phyloP scores from a whole-genome alignment of 2,888 invertebrate species.

The Gibbula magus region DNA sequence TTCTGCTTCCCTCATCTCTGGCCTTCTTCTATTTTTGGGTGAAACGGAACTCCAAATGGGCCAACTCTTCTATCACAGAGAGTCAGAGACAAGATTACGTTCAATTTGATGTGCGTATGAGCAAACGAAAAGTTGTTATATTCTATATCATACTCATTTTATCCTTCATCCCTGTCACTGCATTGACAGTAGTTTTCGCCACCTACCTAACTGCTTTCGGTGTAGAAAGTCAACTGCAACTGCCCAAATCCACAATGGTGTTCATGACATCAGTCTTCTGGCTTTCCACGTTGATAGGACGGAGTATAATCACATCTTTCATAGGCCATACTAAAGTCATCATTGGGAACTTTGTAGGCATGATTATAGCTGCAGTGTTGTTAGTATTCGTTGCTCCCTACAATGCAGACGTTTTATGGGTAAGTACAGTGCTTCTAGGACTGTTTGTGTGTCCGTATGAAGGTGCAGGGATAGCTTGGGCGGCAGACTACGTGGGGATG shows the following conservation, averaged over 20 bases:
- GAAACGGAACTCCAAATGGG: background rate
- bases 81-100: background rate
- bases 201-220: conserved; percentile 24
- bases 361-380: background rate
- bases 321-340: conserved; percentile 2
- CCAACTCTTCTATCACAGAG: background rate
- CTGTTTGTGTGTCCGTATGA: background rate
- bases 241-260: conserved; percentile 15
- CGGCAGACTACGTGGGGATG: background rate
- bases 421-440: background rate
- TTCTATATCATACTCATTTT: conserved; percentile 7
- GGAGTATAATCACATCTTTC: background rate
- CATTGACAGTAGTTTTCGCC: background rate
- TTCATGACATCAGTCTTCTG: conserved; percentile 20
- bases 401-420: background rate
- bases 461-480: conserved; percentile 14
- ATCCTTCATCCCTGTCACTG: background rate
- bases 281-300: background rate
- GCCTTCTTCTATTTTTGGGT: conserved; percentile 15
- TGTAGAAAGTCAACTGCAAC: background rate
- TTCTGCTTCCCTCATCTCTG: background rate
- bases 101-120: background rate
- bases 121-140: background rate
- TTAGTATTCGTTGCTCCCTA: background rate
- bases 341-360: background rate